phyloP scores from a whole-genome alignment of 2,888 invertebrate genomes.

The Leucoma salicis region DNA sequence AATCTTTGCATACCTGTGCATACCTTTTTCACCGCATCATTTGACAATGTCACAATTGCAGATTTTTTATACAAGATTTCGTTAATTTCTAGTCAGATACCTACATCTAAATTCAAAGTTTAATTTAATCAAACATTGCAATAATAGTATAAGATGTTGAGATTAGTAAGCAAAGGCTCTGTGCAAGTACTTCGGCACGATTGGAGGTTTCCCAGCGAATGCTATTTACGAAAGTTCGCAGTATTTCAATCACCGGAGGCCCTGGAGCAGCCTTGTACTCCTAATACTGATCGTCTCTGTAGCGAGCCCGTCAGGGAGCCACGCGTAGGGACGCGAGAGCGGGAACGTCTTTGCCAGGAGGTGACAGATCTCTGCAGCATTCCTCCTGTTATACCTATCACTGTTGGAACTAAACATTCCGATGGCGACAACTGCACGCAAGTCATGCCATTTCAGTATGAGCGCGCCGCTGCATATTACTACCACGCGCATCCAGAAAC shows the following conservation, averaged over 20 bases:
- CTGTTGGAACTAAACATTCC: conserved; percentile 14
- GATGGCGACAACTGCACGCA: conserved; percentile 42
- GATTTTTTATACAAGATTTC: too few relatives aligned
- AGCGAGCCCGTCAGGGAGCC: conserved; percentile 20
- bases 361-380: conserved; percentile 11
- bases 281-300: conserved; percentile 13
- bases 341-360: conserved; percentile 14
- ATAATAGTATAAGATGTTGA: neutral
- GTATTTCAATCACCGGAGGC: conserved; percentile 5
- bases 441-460: conserved; percentile 91
- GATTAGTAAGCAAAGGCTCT: neutral
- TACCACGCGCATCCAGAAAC: conserved; percentile 40
- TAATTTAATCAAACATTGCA: too few relatives aligned
- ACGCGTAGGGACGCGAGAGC: conserved; percentile 12
- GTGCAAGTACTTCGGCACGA: neutral
- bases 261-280: conserved; percentile 20
- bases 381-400: conserved; percentile 16
- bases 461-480: conserved; percentile 92
- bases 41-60: too few relatives aligned
- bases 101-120: too few relatives aligned
- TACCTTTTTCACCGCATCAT: too few relatives aligned
- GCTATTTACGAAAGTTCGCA: neutral
- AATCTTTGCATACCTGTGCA: too few relatives aligned
- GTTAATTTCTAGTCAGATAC: too few relatives aligned
- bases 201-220: neutral